Percentiles rank a stretch among this genome's conserved stretches.
These are phyloP conservation scores for Castor canadensis DNA, from an alignment of 2,113 vertebrate species.

Conservation along the genomic window DNA sequence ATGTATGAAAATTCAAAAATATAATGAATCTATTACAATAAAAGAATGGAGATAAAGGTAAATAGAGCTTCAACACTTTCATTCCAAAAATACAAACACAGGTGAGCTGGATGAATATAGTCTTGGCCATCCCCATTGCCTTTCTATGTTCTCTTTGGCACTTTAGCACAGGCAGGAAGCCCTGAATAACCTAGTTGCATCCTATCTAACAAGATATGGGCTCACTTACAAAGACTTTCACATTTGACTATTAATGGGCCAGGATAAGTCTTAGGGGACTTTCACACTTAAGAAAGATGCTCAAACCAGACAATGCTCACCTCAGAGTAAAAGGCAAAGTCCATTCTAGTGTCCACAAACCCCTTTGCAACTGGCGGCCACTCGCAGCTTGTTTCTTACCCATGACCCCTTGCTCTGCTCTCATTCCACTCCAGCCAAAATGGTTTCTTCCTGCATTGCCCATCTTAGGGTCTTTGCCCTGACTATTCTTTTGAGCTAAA, in stretches of 20 bases:
- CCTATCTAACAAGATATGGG: background rate
- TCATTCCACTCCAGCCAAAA: background rate
- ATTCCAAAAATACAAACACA: background rate
- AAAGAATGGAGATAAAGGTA: background rate
- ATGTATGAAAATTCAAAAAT: too few species aligned
- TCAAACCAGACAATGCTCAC: background rate
- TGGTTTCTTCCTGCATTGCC: background rate
- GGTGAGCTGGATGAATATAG: too few species aligned
- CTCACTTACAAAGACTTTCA: background rate
- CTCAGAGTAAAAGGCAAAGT: background rate
- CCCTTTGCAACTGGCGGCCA: background rate
- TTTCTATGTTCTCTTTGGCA: background rate
- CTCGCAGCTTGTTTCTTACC: background rate
- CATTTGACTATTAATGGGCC: background rate
- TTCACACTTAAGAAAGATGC: background rate
- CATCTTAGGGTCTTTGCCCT: background rate
- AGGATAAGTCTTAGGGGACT: background rate
- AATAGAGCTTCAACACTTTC: background rate
- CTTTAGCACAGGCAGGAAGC: background rate
- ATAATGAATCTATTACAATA: too few species aligned
- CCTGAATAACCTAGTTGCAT: background rate
- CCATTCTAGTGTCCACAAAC: rapidly evolving
- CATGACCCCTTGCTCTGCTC: background rate
- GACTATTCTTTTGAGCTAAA: background rate
- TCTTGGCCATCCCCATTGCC: background rate